Conservation (phyloP, 1,140 invertebrate species). For the Neuroterus valhalla region DNA sequence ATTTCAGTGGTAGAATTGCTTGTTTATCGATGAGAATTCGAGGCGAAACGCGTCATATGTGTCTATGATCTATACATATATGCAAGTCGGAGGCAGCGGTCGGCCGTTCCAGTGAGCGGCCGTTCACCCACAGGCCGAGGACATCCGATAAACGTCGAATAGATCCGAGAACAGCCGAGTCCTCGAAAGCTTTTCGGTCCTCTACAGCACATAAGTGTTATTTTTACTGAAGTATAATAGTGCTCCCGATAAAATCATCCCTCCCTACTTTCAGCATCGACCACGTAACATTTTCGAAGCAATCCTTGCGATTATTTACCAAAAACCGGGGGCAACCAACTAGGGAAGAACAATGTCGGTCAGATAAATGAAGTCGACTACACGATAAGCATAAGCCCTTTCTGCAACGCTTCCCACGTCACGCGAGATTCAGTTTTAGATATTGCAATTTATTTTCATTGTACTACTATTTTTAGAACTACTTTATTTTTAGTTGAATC, state of each 20-base stretch:
- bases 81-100: constrained; percentile 64
- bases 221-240: constrained; percentile 49
- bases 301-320: constrained; percentile 14
- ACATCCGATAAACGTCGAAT: constrained; percentile 56
- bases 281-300: constrained; percentile 8
- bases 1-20: background rate
- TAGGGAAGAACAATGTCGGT: constrained; percentile 22
- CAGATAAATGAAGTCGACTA: constrained; percentile 20
- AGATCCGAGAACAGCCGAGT: constrained; percentile 52
- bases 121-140: constrained; percentile 72
- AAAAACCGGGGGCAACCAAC: constrained; percentile 11
- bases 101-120: constrained; percentile 73
- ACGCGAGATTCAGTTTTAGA: constrained; percentile 27
- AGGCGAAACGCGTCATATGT: constrained; percentile 1
- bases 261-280: background rate
- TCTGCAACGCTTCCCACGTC: background rate
- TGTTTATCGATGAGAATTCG: background rate
- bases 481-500: background rate
- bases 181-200: constrained; percentile 45
- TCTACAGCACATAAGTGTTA: constrained; percentile 53
- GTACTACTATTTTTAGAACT: background rate
- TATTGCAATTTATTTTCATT: constrained; percentile 15
- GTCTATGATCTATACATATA: constrained; percentile 47
- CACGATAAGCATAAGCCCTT: constrained; percentile 1
- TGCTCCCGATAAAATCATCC: constrained; percentile 50